Evolutionary conservation across 1,140 invertebrate genomes (phyloP).

Genomic region (Heliconius melpomene): DNA sequence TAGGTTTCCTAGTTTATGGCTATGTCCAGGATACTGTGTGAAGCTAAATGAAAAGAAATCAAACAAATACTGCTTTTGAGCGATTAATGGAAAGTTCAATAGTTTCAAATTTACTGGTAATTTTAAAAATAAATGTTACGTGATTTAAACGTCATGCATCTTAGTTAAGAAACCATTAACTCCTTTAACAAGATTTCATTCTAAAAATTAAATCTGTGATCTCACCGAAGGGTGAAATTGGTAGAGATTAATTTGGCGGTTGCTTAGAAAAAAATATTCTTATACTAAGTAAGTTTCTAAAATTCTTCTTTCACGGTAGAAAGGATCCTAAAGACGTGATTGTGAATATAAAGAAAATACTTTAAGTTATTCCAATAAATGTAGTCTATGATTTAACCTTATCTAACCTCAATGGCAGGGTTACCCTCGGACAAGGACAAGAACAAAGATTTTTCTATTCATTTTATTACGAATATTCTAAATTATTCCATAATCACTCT

Average conservation of each 20-base stretch:
- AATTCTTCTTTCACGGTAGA: background rate
- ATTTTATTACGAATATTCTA: background rate
- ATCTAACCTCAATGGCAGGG: background rate
- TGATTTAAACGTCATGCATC: background rate
- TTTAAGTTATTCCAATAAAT: background rate
- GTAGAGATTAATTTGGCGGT: conserved; percentile 1
- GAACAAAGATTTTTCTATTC: background rate
- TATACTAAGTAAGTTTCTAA: too few species aligned
- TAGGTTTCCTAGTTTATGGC: too few species aligned
- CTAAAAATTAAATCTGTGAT: background rate
- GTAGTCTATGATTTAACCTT: background rate
- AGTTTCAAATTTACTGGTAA: too few species aligned
- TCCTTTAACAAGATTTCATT: background rate
- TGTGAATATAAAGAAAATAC: background rate
- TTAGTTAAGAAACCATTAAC: background rate
- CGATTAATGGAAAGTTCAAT: too few species aligned
- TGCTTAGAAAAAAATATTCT: background rate
- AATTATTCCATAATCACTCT: background rate
- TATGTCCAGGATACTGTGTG: too few species aligned
- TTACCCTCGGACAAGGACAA: background rate
- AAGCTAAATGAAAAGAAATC: too few species aligned
- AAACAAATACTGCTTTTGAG: too few species aligned
- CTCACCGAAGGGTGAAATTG: background rate
- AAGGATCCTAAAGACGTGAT: background rate
- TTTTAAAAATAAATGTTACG: background rate